phyloP scores from a whole-genome alignment of 2,113 vertebrate genomes.

The Cariama cristata region DNA sequence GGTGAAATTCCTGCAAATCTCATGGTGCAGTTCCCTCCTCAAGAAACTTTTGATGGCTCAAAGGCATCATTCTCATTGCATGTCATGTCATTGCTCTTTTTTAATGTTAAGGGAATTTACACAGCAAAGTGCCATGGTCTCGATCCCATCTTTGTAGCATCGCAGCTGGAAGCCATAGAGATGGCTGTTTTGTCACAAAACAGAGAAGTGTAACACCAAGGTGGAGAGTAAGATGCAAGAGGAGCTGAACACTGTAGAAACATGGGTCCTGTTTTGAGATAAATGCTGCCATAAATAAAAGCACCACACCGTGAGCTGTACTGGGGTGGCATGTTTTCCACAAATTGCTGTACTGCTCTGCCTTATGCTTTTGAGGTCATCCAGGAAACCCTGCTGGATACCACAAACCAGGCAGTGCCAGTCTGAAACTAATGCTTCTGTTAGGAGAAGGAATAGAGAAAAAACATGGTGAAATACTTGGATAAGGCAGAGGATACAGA shows the following conservation, averaged over 20 bases:
- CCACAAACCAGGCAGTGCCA: background rate
- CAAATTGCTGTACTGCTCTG: background rate
- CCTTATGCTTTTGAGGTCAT: background rate
- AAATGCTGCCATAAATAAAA: background rate
- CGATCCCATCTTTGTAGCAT: background rate
- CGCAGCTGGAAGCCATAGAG: background rate
- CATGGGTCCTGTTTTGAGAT: background rate
- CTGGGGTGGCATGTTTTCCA: background rate
- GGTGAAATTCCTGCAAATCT: background rate
- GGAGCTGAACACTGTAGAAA: background rate
- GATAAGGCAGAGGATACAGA: background rate
- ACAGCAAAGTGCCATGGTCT: rapidly evolving
- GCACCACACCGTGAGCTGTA: background rate
- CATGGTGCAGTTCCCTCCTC: rapidly evolving
- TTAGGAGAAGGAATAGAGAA: background rate
- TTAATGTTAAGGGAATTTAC: background rate
- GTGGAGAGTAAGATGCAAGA: background rate
- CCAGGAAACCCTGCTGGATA: background rate
- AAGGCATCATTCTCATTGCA: background rate
- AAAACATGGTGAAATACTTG: background rate
- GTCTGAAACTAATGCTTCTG: background rate
- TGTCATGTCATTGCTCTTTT: background rate
- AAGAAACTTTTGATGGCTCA: background rate
- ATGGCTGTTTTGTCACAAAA: background rate
- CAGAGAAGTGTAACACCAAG: background rate